A percentile compares a stretch with the other conserved stretches of the same genome.
phyloP scores from a whole-genome alignment of 1,140 invertebrate species.

The Drosophila subpulchrella region DNA sequence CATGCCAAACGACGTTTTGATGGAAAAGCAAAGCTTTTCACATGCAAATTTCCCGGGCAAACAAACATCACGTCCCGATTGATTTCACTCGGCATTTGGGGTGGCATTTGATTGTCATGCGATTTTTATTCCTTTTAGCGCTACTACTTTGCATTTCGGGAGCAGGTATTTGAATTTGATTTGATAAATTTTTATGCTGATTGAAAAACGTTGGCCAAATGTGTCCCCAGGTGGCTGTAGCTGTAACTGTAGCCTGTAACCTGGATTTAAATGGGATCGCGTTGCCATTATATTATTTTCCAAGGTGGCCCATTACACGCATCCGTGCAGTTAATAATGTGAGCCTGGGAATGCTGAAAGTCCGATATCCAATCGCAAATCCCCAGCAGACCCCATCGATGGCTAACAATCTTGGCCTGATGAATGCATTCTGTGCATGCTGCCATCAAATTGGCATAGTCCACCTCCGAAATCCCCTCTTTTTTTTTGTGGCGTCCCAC shows the following conservation, averaged over 20 bases:
- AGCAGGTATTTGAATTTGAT: conserved; percentile 72
- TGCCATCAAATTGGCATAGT: conserved; percentile 68
- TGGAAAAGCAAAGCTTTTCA: conserved; percentile 67
- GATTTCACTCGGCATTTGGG: conserved; percentile 32
- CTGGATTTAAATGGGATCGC: conserved; percentile 38
- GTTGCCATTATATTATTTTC: conserved; percentile 62
- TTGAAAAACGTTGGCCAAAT: conserved; percentile 79
- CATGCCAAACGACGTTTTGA: conserved; percentile 61
- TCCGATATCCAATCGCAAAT: conserved; percentile 23
- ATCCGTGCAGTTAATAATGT: conserved; percentile 66
- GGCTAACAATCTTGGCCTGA: conserved; percentile 70
- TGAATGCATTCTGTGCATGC: conserved; percentile 69
- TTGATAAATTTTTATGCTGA: conserved; percentile 83
- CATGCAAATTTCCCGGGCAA: conserved; percentile 68
- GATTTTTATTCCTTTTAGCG: conserved; percentile 64
- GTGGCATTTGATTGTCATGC: conserved; percentile 68
- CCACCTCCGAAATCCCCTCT: conserved; percentile 12
- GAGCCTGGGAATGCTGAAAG: conserved; percentile 65
- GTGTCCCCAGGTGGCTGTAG: conserved; percentile 63
- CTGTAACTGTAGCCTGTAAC: conserved; percentile 12
- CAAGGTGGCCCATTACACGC: conserved; percentile 78
- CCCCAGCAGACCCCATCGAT: conserved; percentile 44
- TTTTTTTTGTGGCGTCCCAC: conserved; percentile 69
- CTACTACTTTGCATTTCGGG: conserved; percentile 66
- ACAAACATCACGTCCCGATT: conserved; percentile 68